A percentile compares a stretch with the other conserved stretches of the same genome.
Evolutionary conservation across 2,888 invertebrate species (phyloP).

Genomic region (Glaucopsyche alexis): DNA sequence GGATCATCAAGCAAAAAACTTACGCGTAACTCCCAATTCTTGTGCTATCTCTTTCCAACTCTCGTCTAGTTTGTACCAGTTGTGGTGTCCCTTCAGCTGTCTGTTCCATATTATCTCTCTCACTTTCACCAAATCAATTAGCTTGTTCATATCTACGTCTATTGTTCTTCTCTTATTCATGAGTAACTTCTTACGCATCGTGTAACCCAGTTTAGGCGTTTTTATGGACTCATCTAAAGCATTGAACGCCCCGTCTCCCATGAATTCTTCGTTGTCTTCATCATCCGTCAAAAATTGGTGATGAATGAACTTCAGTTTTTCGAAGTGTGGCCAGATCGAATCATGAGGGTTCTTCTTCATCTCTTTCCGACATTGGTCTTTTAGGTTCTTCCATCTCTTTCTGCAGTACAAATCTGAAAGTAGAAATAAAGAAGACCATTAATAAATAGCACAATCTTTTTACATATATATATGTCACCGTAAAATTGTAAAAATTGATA

Average conservation of each 20-base stretch:
- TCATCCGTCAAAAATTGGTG: constrained; percentile 69
- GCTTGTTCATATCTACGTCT: constrained; percentile 68
- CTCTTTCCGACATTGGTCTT: constrained; percentile 74
- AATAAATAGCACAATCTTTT: not conserved
- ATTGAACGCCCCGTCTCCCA: constrained; percentile 63
- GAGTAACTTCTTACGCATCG: constrained; percentile 68
- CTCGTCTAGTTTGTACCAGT: constrained; percentile 73
- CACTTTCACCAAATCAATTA: constrained; percentile 63
- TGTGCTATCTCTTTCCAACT: constrained; percentile 73
- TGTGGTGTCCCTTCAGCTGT: constrained; percentile 70
- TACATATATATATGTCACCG: no score
- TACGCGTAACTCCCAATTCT: constrained; percentile 68
- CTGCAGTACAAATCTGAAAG: constrained; percentile 70
- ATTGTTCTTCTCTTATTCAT: constrained; percentile 70
- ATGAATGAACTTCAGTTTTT: constrained; percentile 67
- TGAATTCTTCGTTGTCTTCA: constrained; percentile 66
- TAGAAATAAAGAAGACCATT: not conserved
- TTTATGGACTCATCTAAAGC: constrained; percentile 67
- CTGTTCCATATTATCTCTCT: constrained; percentile 73
- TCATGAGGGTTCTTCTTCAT: constrained; percentile 66
- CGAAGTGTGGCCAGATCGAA: constrained; percentile 73
- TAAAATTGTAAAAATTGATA: no score
- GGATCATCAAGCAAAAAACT: constrained; percentile 44
- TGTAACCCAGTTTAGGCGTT: constrained; percentile 68
- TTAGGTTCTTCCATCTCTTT: constrained; percentile 75